phyloP scores from a whole-genome alignment of 2,797 vertebrate genomes.

The Nannoperca australis region DNA sequence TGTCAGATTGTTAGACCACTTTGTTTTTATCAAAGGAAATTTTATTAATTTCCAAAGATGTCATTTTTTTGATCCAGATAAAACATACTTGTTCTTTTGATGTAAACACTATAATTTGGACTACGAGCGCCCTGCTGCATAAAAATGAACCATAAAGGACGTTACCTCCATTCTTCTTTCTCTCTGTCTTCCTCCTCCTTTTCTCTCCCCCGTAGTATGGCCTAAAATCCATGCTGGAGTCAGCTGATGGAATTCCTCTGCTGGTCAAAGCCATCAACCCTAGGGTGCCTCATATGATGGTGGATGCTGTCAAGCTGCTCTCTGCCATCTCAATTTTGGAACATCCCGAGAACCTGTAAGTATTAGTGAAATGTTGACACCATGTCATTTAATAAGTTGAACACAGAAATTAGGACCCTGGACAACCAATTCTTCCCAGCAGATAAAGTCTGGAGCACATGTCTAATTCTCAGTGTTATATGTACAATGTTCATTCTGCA shows the following conservation, averaged over 20 bases:
- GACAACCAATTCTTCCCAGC: neutral
- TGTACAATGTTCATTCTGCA: neutral
- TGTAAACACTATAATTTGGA: conserved; percentile 12
- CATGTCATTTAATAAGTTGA: neutral
- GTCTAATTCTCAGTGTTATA: neutral
- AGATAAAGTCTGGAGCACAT: neutral
- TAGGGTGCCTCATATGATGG: conserved; percentile 91
- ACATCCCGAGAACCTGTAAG: conserved; percentile 89
- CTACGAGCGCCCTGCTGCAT: neutral
- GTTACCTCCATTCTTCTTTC: neutral
- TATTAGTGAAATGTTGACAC: neutral
- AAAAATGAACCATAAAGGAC: neutral
- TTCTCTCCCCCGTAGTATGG: conserved; percentile 83
- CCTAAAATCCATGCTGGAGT: conserved; percentile 91
- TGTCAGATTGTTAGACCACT: neutral
- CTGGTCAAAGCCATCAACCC: conserved; percentile 92
- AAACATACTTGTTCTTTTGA: neutral
- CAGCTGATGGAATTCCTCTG: conserved; percentile 89
- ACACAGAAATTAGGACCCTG: neutral
- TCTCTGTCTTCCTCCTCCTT: neutral
- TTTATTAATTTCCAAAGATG: neutral
- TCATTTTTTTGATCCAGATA: neutral
- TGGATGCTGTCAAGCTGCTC: conserved; percentile 90
- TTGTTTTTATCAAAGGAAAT: neutral
- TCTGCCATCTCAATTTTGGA: conserved; percentile 94